Evolutionary conservation across 1,140 invertebrate genomes (phyloP).

Genomic region (Drosophila ananassae): DNA sequence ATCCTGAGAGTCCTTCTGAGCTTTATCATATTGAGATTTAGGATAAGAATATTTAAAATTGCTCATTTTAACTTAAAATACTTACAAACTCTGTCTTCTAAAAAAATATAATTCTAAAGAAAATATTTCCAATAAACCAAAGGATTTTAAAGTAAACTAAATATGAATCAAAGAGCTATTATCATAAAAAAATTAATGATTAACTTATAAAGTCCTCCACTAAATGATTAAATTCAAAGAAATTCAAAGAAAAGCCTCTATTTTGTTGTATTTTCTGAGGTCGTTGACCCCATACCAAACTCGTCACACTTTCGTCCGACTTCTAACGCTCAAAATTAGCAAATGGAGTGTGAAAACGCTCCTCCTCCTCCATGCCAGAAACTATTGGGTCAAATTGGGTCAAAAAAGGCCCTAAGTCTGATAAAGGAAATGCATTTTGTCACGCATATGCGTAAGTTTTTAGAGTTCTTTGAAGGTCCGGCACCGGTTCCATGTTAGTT

Average conservation of each 20-base stretch:
- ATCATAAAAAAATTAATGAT: constrained; percentile 4
- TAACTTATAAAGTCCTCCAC: not conserved
- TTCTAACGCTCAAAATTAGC: not conserved
- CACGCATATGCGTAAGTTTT: constrained; percentile 54
- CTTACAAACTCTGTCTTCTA: too few relatives aligned
- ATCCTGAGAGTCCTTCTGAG: too few relatives aligned
- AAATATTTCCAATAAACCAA: too few relatives aligned
- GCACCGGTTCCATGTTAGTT: not conserved
- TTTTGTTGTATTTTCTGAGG: not conserved
- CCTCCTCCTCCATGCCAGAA: not conserved
- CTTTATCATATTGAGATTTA: too few relatives aligned
- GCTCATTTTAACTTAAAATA: too few relatives aligned
- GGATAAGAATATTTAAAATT: too few relatives aligned
- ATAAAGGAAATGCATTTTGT: constrained; percentile 69
- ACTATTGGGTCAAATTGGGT: constrained; percentile 37
- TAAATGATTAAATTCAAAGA: not conserved
- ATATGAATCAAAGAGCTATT: too few relatives aligned
- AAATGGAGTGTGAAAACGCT: constrained; percentile 60
- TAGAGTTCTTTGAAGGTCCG: constrained; percentile 17
- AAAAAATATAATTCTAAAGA: too few relatives aligned
- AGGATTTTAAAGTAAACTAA: not conserved
- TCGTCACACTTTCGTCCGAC: not conserved
- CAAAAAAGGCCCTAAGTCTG: constrained; percentile 6
- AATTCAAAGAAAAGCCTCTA: not conserved
- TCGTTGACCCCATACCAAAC: constrained; percentile 18